These are phyloP conservation scores for Bambusicola thoracicus DNA, from an alignment of 2,113 vertebrate genomes.

Conservation along the genomic window DNA sequence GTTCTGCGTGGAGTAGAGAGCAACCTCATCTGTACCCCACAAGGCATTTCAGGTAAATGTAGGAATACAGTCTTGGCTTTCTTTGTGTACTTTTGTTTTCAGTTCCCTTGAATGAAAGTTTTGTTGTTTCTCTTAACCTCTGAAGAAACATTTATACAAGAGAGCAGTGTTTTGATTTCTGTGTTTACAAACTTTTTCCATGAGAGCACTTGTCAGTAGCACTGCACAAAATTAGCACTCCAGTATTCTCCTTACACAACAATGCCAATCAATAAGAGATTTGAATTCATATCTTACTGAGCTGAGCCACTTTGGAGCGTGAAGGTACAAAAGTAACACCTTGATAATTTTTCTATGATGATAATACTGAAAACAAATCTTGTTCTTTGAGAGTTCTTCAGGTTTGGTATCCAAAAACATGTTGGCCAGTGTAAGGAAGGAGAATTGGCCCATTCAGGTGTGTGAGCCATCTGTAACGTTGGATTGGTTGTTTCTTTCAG, in stretches of 20 bases:
- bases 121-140: not conserved
- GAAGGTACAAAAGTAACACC: not conserved
- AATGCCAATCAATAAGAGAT: not conserved
- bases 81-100: not conserved
- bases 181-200: not conserved
- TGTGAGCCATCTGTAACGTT: not conserved
- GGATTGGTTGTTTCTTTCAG: constrained; percentile 71
- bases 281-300: not conserved
- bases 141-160: not conserved
- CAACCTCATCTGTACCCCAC: not conserved
- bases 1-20: not conserved
- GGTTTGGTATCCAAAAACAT: not conserved
- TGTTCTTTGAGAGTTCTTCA: not conserved
- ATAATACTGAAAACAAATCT: not conserved
- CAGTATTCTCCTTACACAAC: not conserved
- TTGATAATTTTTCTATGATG: not conserved
- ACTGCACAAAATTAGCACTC: not conserved
- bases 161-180: not conserved
- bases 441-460: not conserved
- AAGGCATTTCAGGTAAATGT: not conserved
- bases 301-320: not conserved
- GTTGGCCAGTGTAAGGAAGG: not conserved
- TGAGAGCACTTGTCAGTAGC: not conserved
- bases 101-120: not conserved
- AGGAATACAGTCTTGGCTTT: not conserved